Evolutionary conservation across 2,113 vertebrate species (phyloP).

Genomic region (human (Homo sapiens)): GRCh38 chr20:10095501-10096000

Average conservation of each 20-base stretch:
- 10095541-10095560: no score
- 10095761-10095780: background rate
- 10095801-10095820: background rate
- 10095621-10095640: no score
- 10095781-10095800: constrained; percentile 19
- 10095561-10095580: no score
- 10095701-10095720: background rate
- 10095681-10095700: background rate
- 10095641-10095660: no score
- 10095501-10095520: no score
- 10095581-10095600: no score
- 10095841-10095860: background rate
- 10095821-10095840: background rate
- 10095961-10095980: background rate
- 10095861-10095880: background rate
- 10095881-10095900: background rate
- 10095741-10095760: background rate
- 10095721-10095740: background rate
- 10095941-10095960: background rate
- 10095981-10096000: background rate
- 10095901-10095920: background rate
- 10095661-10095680: no score
- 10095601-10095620: no score
- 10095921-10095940: background rate
- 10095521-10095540: no score